A percentile compares a stretch with the other conserved stretches of the same genome.
Evolutionary conservation across 1,140 invertebrate species (phyloP).

Genomic region (Leptonema lineaticorne): DNA sequence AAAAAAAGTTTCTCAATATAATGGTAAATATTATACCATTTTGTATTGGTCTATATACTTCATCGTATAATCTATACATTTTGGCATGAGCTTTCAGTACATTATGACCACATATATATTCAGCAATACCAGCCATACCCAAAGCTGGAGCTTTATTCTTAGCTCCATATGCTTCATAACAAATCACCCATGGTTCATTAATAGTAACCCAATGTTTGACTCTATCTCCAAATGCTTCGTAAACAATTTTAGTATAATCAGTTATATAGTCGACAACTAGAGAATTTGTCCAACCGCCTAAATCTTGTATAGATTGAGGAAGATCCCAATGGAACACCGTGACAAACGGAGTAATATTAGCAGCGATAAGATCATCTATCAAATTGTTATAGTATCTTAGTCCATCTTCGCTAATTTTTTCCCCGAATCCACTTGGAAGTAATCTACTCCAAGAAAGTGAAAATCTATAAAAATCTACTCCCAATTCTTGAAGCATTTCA

Average conservation of each 20-base stretch:
- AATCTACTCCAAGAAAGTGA: constrained; percentile 64
- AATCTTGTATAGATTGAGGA: constrained; percentile 48
- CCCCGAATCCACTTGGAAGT: constrained; percentile 56
- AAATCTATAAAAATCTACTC: constrained; percentile 59
- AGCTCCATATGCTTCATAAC: constrained; percentile 45
- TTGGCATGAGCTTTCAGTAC: constrained; percentile 47
- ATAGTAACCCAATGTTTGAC: constrained; percentile 54
- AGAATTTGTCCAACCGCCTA: constrained; percentile 50
- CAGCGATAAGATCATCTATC: constrained; percentile 56
- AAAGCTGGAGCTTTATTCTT: constrained; percentile 46
- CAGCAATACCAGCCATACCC: constrained; percentile 44
- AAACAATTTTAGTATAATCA: constrained; percentile 51
- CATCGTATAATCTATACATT: constrained; percentile 48
- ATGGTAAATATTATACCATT: constrained; percentile 2
- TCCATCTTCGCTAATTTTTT: constrained; percentile 56
- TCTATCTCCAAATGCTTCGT: constrained; percentile 51
- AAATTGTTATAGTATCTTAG: constrained; percentile 61
- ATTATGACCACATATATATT: constrained; percentile 48
- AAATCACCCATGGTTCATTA: constrained; percentile 52
- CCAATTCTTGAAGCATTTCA: constrained; percentile 53
- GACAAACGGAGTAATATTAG: constrained; percentile 58
- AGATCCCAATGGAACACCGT: constrained; percentile 52
- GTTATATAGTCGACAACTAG: constrained; percentile 52
- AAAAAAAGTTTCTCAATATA: no score
- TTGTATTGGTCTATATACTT: constrained; percentile 17